A percentile compares a stretch with the other conserved stretches of the same genome.
phyloP scores from a whole-genome alignment of 2,888 invertebrate species.

The Seira ritae region DNA sequence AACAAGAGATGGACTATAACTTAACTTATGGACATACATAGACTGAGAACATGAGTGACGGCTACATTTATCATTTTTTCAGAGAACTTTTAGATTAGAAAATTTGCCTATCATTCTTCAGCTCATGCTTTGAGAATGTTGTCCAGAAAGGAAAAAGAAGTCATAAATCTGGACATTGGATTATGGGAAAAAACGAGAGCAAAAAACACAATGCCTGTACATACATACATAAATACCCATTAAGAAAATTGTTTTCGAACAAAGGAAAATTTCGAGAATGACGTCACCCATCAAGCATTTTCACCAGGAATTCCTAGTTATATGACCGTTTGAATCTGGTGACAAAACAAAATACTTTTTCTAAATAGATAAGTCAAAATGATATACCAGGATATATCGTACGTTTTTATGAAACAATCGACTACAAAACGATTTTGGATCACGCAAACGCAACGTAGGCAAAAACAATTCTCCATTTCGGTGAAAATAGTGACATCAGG shows the following conservation, averaged over 20 bases:
- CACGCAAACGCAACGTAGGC: no score
- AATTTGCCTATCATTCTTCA: neutral
- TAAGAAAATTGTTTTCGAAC: neutral
- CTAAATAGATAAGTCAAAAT: no score
- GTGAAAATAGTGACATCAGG: no score
- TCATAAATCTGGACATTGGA: neutral
- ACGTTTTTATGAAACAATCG: no score
- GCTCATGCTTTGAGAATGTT: neutral
- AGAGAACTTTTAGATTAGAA: neutral
- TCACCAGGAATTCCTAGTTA: neutral
- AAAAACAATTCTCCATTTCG: no score
- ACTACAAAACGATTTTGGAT: no score
- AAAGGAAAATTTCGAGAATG: neutral
- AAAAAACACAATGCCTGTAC: neutral
- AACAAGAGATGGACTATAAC: neutral
- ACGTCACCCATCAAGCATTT: neutral
- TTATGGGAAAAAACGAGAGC: neutral
- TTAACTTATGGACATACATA: neutral
- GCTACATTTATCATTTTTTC: neutral
- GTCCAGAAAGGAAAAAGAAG: neutral
- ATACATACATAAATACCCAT: neutral
- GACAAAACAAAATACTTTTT: neutral
- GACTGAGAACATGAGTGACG: neutral
- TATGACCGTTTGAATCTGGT: neutral
- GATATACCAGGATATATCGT: no score